Percentiles rank a stretch among this genome's conserved stretches.
These are phyloP conservation scores for cat (Felis catus) DNA, from an alignment of 2,113 vertebrate species.

Conservation along the genomic window F.catus_Fca126_mat1.0 CM031417.1:45797501-45798000, in stretches of 20 bases:
- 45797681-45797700: neutral
- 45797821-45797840: neutral
- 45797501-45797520: neutral
- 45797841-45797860: neutral
- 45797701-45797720: neutral
- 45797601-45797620: neutral
- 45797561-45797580: neutral
- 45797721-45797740: neutral
- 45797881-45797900: neutral
- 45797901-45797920: neutral
- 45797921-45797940: neutral
- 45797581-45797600: neutral
- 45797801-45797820: neutral
- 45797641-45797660: neutral
- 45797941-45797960: neutral
- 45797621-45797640: neutral
- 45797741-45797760: neutral
- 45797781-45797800: neutral
- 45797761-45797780: neutral
- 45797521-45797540: neutral
- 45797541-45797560: neutral
- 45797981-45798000: neutral
- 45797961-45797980: neutral
- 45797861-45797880: neutral
- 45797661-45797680: neutral